Evolutionary conservation across 1,140 invertebrate genomes (phyloP).

Genomic region (Caenorhabditis remanei): DNA sequence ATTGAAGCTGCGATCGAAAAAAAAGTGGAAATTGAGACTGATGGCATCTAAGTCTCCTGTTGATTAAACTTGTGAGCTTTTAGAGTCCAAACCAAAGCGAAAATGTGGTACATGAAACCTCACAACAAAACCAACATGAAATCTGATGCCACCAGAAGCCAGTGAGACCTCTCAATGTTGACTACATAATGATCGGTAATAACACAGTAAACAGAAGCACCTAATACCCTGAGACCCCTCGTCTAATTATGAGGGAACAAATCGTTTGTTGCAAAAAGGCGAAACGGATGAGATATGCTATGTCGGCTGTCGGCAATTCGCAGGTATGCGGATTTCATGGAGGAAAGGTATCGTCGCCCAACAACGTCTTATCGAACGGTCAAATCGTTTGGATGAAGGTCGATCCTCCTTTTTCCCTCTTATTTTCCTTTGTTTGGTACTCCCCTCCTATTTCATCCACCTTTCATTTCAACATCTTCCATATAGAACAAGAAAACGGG

Average conservation of each 20-base stretch:
- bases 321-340: conserved; percentile 20
- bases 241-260: conserved; percentile 24
- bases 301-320: not conserved
- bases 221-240: conserved; percentile 22
- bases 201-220: conserved; percentile 28
- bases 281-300: not conserved
- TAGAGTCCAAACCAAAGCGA: not conserved
- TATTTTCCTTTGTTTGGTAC: conserved; percentile 36
- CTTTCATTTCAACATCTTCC: not conserved
- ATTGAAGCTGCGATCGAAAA: too few species aligned
- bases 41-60: not conserved
- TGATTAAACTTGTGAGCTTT: not conserved
- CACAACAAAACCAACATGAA: conserved; percentile 16
- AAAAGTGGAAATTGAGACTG: too few species aligned
- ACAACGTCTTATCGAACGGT: conserved; percentile 50
- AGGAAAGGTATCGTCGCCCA: conserved; percentile 30
- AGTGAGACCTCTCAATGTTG: not conserved
- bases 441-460: not conserved
- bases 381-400: conserved; percentile 55
- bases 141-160: not conserved
- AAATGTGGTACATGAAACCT: conserved; percentile 19
- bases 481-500: too few species aligned
- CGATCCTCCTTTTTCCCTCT: conserved; percentile 48
- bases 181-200: conserved; percentile 52
- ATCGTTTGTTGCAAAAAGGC: conserved; percentile 31